Evolutionary conservation across 1,140 invertebrate species (phyloP), one percentile per base, ranked within the genome.

Genomic region (Pseudobourletiella spinata): DNA sequence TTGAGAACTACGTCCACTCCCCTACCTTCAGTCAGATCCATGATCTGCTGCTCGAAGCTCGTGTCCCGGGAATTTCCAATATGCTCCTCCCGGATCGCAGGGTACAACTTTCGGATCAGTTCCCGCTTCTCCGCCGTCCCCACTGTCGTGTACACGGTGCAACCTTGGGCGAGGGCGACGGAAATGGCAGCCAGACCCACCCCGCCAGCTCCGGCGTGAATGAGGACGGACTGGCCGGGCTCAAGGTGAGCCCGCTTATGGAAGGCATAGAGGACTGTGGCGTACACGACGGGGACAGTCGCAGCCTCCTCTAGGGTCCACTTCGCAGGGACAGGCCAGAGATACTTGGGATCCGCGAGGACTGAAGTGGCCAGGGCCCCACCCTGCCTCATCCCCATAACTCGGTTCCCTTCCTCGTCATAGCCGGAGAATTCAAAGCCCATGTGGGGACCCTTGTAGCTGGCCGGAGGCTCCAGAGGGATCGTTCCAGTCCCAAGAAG

Each of bases 401-500:
- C 85, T 62, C 91, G 80, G 44, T 80, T 78, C 15, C 92, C 93
- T 46, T 79, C 73, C 8, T 26, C 6, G 0, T 79, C 75, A 66
- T 88, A 80, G 1, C 94, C 94, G 59, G 91, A 84, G 73, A 95
- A 98, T 76, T 98, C 95, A 68, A 98, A 79, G 60, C 95, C 95
- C 26, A 98, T 97, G 93, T 78, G 94, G 82, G 67, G 75, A 72
- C n/a, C 86, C 86, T 44, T 89, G 76, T 72, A 89, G 82, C 78
- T 94, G 82, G 66, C 94, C 82, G 66, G 75, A 72, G n/a, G 86
- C 86, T 42, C 88, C 76, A 39, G 94, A 91, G 79, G 98, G 24
- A 91, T 91, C 28, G 92, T 88, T 63, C 95, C 95, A 26, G 90
- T 92, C 1, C 94, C 93, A 66, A 98, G 78, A 95, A 98, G 98